These are phyloP conservation scores for Rhamphomyia laevipes DNA, from an alignment of 2,888 invertebrate genomes.

Conservation along the genomic window DNA sequence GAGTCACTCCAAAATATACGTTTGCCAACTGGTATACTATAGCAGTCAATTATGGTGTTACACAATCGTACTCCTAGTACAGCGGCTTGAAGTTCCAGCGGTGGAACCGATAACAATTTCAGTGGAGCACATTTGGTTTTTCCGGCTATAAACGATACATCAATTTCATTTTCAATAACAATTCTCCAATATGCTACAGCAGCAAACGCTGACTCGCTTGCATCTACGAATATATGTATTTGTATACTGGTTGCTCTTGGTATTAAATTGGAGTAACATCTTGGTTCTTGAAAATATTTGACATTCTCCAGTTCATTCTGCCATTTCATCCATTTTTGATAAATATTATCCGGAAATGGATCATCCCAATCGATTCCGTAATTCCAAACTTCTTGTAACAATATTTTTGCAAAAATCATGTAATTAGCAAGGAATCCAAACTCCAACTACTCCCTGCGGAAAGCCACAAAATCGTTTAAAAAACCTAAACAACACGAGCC, in stretches of 20 bases:
- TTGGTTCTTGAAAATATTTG: slow-evolving; percentile 3
- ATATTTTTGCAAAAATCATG: slow-evolving; percentile 4
- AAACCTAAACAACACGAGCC: too few species aligned
- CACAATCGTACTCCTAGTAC: slow-evolving; percentile 9
- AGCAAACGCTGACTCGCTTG: slow-evolving; percentile 15
- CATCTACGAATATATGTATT: slow-evolving; percentile 13
- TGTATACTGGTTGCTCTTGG: slow-evolving; percentile 6
- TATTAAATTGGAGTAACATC: slow-evolving; percentile 11
- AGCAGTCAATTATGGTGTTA: neutral
- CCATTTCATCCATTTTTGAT: slow-evolving; percentile 5
- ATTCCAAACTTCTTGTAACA: slow-evolving; percentile 12
- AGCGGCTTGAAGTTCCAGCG: slow-evolving; percentile 12
- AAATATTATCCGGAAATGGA: slow-evolving; percentile 10
- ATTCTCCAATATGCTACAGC: slow-evolving; percentile 15
- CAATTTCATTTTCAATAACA: slow-evolving; percentile 4
- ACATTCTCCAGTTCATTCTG: neutral
- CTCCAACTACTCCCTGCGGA: too few species aligned
- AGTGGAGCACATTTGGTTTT: slow-evolving; percentile 12
- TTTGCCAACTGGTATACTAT: neutral
- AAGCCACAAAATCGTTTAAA: too few species aligned
- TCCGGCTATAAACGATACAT: slow-evolving; percentile 11
- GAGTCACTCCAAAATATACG: slow-evolving; percentile 8
- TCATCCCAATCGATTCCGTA: slow-evolving; percentile 6
- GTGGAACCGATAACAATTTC: slow-evolving; percentile 10
- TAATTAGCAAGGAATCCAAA: too few species aligned